Percentiles rank a stretch among this genome's conserved stretches.
phyloP scores from a whole-genome alignment of 2,113 vertebrate genomes.

The Numida meleagris region DNA sequence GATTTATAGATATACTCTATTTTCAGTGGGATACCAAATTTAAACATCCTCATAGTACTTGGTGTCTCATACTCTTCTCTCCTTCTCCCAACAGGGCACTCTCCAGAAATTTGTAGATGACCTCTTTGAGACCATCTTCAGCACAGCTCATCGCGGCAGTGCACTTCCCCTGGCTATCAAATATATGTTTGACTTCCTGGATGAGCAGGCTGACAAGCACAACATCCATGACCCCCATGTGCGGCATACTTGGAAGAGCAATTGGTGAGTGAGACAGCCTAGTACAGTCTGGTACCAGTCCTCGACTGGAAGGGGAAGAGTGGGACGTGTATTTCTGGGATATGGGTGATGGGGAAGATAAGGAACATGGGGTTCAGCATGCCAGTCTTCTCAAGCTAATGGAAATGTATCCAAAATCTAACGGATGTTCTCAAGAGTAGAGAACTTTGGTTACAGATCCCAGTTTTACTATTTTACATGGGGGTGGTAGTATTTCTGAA shows the following conservation, averaged over 20 bases:
- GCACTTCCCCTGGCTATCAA: conserved; percentile 98
- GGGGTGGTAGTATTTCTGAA: background rate
- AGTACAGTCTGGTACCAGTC: background rate
- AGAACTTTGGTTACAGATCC: background rate
- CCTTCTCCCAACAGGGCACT: conserved; percentile 83
- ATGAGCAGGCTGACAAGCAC: conserved; percentile 97
- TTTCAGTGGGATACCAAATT: background rate
- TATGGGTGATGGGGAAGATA: background rate
- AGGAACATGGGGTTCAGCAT: background rate
- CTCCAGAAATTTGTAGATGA: conserved; percentile 99
- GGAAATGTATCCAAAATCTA: background rate
- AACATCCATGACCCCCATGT: conserved; percentile 96
- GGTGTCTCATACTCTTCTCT: background rate
- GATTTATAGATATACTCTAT: background rate
- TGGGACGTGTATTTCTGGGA: background rate
- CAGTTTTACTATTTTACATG: background rate
- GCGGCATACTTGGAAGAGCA: conserved; percentile 99
- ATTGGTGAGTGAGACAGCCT: conserved; percentile 87
- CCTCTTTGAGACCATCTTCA: conserved; percentile 99
- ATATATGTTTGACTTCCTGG: conserved; percentile 99
- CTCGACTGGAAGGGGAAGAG: background rate
- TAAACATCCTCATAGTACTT: fast-evolving
- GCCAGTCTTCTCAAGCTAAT: background rate
- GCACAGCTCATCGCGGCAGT: conserved; percentile 95
- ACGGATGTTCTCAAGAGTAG: background rate